Evolutionary conservation across 2,797 vertebrate species (phyloP).

Genomic region (Pteronotus mesoamericanus): DNA sequence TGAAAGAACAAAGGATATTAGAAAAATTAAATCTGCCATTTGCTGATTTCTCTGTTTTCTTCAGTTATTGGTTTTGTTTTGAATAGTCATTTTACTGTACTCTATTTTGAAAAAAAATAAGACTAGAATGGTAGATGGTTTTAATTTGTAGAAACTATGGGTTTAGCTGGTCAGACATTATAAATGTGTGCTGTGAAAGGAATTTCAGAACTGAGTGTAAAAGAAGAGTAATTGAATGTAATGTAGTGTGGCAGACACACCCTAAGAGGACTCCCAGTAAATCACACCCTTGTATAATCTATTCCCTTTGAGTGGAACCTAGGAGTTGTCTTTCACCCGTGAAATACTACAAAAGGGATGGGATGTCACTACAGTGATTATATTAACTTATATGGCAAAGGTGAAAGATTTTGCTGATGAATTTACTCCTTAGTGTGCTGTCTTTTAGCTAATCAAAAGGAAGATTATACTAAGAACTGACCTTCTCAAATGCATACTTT

Average conservation of each 20-base stretch:
- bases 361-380: neutral
- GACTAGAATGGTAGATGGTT: neutral
- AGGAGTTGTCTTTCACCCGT: neutral
- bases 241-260: neutral
- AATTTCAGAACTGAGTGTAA: neutral
- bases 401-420: neutral
- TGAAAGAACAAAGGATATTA: conserved; percentile 65
- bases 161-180: neutral
- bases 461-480: neutral
- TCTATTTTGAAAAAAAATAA: neutral
- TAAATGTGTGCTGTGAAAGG: neutral
- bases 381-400: neutral
- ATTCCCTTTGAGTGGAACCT: neutral
- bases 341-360: neutral
- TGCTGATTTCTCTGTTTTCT: conserved; percentile 67
- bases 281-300: neutral
- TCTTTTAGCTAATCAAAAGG: neutral
- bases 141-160: neutral
- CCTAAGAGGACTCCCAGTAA: neutral
- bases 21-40: conserved; percentile 62
- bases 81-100: conserved; percentile 28
- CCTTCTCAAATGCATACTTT: neutral
- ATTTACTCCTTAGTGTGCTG: neutral
- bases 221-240: neutral
- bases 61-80: conserved; percentile 56